Base-by-base conservation (phyloP, 2,113 vertebrate genomes). In the Sander lucioperca region DNA sequence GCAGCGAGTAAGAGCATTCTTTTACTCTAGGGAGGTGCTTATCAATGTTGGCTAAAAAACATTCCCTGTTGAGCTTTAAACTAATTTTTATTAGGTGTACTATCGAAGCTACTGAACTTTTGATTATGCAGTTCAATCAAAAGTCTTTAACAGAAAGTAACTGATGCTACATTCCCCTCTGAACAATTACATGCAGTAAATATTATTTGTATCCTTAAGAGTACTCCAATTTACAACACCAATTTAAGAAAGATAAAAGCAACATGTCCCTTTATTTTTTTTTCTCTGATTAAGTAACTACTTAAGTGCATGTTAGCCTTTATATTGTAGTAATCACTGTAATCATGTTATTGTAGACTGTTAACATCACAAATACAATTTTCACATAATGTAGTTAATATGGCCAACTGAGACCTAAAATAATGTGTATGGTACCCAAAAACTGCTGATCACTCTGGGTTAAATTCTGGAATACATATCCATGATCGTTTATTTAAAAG, bases 71-170 rank as follows among this genome's bases (percentile, higher is more conserved):
- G 50, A 53, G 39, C 59, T 54, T 36, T 56, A 36, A 65, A 77
- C 48, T 2, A 33, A 6, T 73, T 79, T 63, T 70, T 39, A 51
- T 25, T 67, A 25, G 51, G 57, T 25, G n/a, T 73, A 45, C 51
- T 56, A 79, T 59, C 15, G 5, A 76, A 82, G 39, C 33, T 75
- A 50, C 30, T 63, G 51, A 83, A 70, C 48, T 74, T 83, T 80
- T 64, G 57, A 78, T 84, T 43, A 85, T 53, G 50, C 57, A 65
- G 33, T 23, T 39, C 77, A 84, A 87, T 92, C 79, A 88, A 57
- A 74, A 59, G 10, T 61, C 10, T 67, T 81, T 67, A 1, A 76
- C 71, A 79, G 70, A 74, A 83, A 78, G 53, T 2, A 59, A 23
- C n/a, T 51, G 54, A 48, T 74, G 43, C 56, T 18, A 45, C 21